These are phyloP conservation scores for Mirounga angustirostris DNA, from an alignment of 2,113 vertebrate genomes.

Conservation along the genomic window DNA sequence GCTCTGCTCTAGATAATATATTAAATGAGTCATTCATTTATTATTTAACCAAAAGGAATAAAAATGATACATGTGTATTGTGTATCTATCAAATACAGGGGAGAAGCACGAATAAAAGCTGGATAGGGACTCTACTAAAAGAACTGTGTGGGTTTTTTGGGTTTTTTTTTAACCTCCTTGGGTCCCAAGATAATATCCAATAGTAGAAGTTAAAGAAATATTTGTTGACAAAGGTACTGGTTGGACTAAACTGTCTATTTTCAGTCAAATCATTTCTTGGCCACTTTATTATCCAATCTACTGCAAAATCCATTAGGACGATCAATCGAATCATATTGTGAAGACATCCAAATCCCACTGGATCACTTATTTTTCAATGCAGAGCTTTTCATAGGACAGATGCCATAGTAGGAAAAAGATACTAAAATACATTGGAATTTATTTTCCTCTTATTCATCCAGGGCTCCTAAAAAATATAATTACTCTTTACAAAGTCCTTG, in stretches of 20 bases:
- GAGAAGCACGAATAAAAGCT: background rate
- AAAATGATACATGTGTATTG: background rate
- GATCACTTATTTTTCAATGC: conserved; percentile 55
- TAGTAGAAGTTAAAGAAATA: conserved; percentile 45
- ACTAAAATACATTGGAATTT: conserved; percentile 60
- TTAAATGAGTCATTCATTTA: background rate
- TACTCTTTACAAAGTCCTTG: conserved; percentile 54
- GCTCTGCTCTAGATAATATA: background rate
- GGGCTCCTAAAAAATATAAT: conserved; percentile 25
- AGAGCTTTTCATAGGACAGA: conserved; percentile 65
- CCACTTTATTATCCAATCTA: conserved; percentile 62
- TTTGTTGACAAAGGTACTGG: conserved; percentile 47
- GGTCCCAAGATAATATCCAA: background rate
- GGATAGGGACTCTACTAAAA: background rate
- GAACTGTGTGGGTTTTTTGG: background rate
- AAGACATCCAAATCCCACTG: conserved; percentile 53
- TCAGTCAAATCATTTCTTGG: conserved; percentile 67
- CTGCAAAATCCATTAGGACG: conserved; percentile 67
- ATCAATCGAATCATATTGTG: conserved; percentile 14
- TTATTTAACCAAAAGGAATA: background rate
- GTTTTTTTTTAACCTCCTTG: background rate
- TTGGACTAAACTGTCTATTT: conserved; percentile 61
- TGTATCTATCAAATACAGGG: background rate
- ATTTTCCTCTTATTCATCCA: conserved; percentile 58
- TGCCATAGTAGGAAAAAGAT: conserved; percentile 50